Percentiles rank a stretch among this genome's conserved stretches.
Evolutionary conservation across 1,140 invertebrate species (phyloP).

Genomic region (Aphaenogaster ashmeadi): DNA sequence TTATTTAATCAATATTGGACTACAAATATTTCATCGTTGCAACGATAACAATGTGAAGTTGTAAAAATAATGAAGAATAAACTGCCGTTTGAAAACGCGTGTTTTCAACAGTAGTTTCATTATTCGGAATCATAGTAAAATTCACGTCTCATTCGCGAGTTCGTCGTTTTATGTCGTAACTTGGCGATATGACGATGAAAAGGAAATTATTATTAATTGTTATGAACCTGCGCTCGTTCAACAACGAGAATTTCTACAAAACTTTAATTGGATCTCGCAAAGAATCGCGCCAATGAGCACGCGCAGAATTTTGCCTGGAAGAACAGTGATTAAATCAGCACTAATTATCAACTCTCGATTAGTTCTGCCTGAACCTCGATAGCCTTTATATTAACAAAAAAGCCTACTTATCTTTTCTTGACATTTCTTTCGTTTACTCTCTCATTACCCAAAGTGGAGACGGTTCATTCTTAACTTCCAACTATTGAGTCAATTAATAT

Average conservation of each 20-base stretch:
- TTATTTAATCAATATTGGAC: conserved; percentile 42
- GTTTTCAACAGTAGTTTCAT: conserved; percentile 2
- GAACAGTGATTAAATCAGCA: conserved; percentile 60
- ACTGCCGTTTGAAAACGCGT: neutral
- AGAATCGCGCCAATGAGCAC: conserved; percentile 8
- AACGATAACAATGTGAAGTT: neutral
- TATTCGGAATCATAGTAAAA: neutral
- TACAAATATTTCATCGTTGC: conserved; percentile 11
- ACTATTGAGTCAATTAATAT: neutral
- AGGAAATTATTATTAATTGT: conserved; percentile 56
- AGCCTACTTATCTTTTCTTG: neutral
- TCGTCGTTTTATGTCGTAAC: neutral
- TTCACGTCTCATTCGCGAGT: neutral
- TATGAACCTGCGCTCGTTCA: conserved; percentile 16
- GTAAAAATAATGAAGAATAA: conserved; percentile 32
- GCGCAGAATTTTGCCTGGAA: conserved; percentile 36
- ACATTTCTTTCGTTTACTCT: neutral
- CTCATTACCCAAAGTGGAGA: conserved; percentile 20
- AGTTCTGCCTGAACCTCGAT: conserved; percentile 9
- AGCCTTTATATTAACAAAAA: conserved; percentile 35
- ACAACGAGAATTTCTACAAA: conserved; percentile 47
- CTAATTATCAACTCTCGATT: conserved; percentile 67
- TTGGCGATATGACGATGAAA: neutral
- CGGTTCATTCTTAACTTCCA: neutral
- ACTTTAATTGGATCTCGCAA: conserved; percentile 48